Evolutionary conservation across 2,888 invertebrate genomes (phyloP), one percentile per base, ranked within the genome.

Genomic region (Andrena marginata): DNA sequence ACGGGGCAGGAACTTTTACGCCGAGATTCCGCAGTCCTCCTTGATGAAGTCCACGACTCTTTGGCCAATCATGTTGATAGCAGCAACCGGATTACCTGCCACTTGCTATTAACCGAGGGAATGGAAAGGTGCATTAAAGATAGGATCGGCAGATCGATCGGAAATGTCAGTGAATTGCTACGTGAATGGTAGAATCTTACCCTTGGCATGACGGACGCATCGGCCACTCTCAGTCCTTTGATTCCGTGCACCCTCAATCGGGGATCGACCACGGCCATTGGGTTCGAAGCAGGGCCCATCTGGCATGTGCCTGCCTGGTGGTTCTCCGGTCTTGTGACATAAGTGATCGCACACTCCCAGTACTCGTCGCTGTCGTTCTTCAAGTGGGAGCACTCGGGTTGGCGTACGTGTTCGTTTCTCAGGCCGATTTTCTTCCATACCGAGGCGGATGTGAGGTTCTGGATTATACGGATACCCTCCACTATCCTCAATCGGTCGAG

Each of bases 271-370:
- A 97, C 97, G 0, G 97, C 96, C 94, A 96, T 94, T 0, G 95
- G 96, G 92, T 97, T 97, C 0, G 95, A 93, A 0, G 91, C 88
- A 0, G 97, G 96, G 0, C 97, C 97, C 97, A 98, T 97, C 95
- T 97, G 97, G 91, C 97, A 97, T 0, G 97, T 96, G 10, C 97
- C 97, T 0, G 96, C 96, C 93, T 97, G 97, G 92, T 97, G 97
- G 93, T 97, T 97, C 93, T 97, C 97, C 0, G 97, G 96, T 0
- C 97, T 96, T 0, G 97, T 97, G 77, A 96, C 94, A 63, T 95
- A 95, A 79, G 94, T 95, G 0, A 97, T 95, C 0, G 96, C 95
- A 90, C 98, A 98, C 71, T 95, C 95, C 96, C 97, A 97, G 94
- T 96, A 97, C 20, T 96, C 96, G 88, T 97, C 97, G 0, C 95